A percentile compares a stretch with the other conserved stretches of the same genome.
phyloP scores from a whole-genome alignment of 1,140 invertebrate species.

The Danaus melanippus region DNA sequence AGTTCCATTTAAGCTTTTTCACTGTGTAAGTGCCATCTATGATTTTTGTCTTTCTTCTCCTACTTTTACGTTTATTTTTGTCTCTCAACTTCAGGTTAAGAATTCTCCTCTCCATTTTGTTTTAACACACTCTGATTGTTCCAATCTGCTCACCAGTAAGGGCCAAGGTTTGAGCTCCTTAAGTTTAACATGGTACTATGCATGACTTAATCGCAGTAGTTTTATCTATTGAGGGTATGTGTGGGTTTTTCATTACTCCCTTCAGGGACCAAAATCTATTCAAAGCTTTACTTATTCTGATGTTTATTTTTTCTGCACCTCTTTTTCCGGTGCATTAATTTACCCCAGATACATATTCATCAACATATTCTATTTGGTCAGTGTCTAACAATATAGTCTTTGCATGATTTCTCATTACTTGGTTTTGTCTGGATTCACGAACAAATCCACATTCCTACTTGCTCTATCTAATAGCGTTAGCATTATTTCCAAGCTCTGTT shows the following conservation, averaged over 20 bases:
- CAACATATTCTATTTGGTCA: too few species aligned
- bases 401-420: background rate
- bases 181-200: conserved; percentile 11
- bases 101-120: too few species aligned
- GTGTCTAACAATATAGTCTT: background rate
- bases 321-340: too few species aligned
- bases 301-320: conserved; percentile 3
- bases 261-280: conserved; percentile 19
- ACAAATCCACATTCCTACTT: too few species aligned
- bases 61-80: background rate
- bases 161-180: background rate
- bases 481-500: too few species aligned
- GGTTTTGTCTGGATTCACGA: too few species aligned
- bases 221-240: conserved; percentile 12
- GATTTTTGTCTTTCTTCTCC: background rate
- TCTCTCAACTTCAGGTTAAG: background rate
- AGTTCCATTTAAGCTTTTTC: too few species aligned
- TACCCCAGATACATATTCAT: too few species aligned
- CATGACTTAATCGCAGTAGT: conserved; percentile 11
- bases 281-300: conserved; percentile 10
- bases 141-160: too few species aligned
- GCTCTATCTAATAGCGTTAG: too few species aligned
- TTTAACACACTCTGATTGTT: too few species aligned
- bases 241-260: conserved; percentile 16
- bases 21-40: background rate